A percentile compares a stretch with the other conserved stretches of the same genome.
Evolutionary conservation across 2,113 vertebrate genomes (phyloP).

Genomic region (Coturnix japonica): DNA sequence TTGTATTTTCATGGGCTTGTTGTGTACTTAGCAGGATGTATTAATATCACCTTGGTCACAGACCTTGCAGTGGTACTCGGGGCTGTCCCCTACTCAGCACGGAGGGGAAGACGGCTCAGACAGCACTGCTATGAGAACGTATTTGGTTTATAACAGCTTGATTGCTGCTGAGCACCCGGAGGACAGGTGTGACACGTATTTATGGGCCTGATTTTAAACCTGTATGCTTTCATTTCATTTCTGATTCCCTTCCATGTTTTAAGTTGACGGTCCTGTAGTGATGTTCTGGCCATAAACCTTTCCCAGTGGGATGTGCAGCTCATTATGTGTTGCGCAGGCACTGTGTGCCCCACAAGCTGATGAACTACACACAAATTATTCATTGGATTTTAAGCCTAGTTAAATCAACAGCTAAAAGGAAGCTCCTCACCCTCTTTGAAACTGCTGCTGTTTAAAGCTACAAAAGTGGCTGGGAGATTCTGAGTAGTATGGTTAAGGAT

Average conservation of each 20-base stretch:
- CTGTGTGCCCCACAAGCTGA: slow-evolving; percentile 27
- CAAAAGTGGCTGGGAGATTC: neutral
- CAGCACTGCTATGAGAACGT: neutral
- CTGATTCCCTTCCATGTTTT: neutral
- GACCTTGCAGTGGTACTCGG: neutral
- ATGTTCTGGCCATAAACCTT: slow-evolving; percentile 1
- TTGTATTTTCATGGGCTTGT: neutral
- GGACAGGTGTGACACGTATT: slow-evolving; percentile 28
- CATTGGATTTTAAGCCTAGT: slow-evolving; percentile 51
- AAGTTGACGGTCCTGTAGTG: slow-evolving; percentile 16
- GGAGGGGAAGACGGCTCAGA: neutral
- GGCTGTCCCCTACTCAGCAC: neutral
- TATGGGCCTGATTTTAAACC: slow-evolving; percentile 46
- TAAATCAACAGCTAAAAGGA: slow-evolving; percentile 37
- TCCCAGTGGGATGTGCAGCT: slow-evolving; percentile 11
- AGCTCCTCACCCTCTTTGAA: neutral
- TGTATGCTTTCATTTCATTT: neutral
- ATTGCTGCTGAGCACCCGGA: slow-evolving; percentile 40
- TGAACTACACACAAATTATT: slow-evolving; percentile 60
- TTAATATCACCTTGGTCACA: neutral
- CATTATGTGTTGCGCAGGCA: slow-evolving; percentile 31
- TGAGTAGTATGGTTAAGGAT: neutral
- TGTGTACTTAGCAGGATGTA: neutral
- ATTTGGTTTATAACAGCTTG: neutral
- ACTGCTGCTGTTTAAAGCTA: neutral